phyloP scores from a whole-genome alignment of 2,113 vertebrate species.

The Capricornis sumatraensis region DNA sequence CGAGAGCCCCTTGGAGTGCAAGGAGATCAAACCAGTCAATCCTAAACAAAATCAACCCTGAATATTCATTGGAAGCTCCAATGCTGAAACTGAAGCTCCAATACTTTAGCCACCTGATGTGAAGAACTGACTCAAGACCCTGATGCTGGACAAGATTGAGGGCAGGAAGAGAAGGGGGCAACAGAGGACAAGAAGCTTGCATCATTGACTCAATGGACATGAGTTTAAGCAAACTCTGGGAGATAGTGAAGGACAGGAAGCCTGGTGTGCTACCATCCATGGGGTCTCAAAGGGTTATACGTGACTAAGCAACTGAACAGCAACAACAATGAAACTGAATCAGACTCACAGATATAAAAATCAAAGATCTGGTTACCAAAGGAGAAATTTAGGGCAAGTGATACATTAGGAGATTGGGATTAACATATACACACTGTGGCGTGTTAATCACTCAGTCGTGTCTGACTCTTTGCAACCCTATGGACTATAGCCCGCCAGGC shows the following conservation, averaged over 20 bases:
- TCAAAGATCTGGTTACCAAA: no score
- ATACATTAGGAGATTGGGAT: background rate
- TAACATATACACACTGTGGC: background rate
- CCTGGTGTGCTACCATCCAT: background rate
- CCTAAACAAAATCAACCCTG: background rate
- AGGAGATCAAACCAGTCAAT: background rate
- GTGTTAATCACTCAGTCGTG: background rate
- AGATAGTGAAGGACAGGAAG: background rate
- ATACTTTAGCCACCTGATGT: background rate
- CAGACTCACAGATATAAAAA: background rate
- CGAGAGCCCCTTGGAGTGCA: background rate
- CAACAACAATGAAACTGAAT: background rate
- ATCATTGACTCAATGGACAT: background rate
- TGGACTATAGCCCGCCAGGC: background rate
- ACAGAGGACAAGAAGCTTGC: background rate
- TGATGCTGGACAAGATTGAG: background rate
- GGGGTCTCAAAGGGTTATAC: background rate
- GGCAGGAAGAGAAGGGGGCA: background rate
- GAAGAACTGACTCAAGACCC: background rate
- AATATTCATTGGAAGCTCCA: background rate
- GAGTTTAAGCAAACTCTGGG: background rate
- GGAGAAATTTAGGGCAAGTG: background rate
- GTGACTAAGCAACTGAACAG: background rate
- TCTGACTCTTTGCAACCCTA: background rate
- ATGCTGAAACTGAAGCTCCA: background rate